A percentile compares a stretch with the other conserved stretches of the same genome.
Evolutionary conservation across 2,888 invertebrate genomes (phyloP).

Genomic region (Halictus quadricinctus): DNA sequence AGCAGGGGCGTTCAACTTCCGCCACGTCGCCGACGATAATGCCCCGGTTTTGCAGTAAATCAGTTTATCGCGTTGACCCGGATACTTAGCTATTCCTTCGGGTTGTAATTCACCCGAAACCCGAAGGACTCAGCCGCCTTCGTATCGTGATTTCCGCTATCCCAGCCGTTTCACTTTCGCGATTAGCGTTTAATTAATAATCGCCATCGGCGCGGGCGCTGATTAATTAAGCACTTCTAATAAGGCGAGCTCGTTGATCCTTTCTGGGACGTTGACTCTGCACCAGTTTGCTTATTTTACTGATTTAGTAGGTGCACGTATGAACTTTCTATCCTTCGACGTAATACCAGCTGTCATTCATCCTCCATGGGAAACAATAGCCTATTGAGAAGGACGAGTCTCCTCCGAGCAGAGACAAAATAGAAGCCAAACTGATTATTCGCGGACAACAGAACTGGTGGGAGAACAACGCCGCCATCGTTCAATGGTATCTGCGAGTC

Average conservation of each 20-base stretch:
- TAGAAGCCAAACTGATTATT: background rate
- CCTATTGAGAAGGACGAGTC: background rate
- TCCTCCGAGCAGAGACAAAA: background rate
- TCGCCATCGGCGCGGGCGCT: background rate
- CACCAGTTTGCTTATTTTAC: background rate
- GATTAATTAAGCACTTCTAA: background rate
- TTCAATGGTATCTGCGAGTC: background rate
- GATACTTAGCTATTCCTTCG: constrained; percentile 55
- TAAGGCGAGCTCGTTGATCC: background rate
- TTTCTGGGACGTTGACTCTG: background rate
- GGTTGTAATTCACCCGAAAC: constrained; percentile 42
- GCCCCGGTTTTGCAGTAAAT: constrained; percentile 55
- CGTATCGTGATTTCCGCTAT: constrained; percentile 18
- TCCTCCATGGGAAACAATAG: background rate
- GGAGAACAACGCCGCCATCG: background rate
- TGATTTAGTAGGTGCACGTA: background rate
- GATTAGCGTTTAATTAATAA: constrained; percentile 25
- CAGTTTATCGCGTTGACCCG: constrained; percentile 59
- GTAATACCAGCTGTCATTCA: background rate
- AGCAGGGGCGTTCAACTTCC: constrained; percentile 34
- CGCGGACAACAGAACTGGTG: background rate
- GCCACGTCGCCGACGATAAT: constrained; percentile 39
- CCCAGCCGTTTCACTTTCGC: background rate
- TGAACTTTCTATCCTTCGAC: background rate
- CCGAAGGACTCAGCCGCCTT: constrained; percentile 13